Conservation (phyloP, 2,797 vertebrate genomes). For the Poecilia wingei region DNA sequence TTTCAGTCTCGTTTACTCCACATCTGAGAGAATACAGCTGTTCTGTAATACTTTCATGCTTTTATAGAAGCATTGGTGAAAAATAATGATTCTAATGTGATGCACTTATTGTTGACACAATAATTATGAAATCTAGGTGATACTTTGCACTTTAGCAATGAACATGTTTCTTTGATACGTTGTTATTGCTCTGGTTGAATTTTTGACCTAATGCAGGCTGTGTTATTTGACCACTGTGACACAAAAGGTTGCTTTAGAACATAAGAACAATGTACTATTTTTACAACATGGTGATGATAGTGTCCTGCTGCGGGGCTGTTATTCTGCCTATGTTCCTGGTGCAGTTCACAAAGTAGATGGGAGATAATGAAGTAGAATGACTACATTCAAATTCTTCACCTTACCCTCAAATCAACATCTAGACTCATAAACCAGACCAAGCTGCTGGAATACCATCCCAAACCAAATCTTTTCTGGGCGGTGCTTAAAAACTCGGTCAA, state of each 20-base stretch:
- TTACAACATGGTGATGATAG: neutral
- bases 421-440: neutral
- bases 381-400: neutral
- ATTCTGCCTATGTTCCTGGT: neutral
- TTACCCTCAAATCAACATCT: neutral
- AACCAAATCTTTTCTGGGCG: neutral
- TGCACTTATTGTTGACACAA: neutral
- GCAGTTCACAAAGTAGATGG: neutral
- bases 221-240: neutral
- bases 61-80: constrained; percentile 7
- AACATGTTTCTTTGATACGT: neutral
- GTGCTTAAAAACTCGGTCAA: neutral
- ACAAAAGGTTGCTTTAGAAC: neutral
- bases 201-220: neutral
- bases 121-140: neutral
- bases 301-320: neutral
- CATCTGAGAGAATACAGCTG: neutral
- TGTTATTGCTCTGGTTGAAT: neutral
- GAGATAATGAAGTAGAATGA: neutral
- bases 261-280: neutral
- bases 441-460: neutral
- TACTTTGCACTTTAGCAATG: neutral
- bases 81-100: neutral
- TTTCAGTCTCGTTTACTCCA: constrained; percentile 2
- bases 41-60: constrained; percentile 4